Percentiles rank a stretch among this genome's conserved stretches.
phyloP scores from a whole-genome alignment of 2,113 vertebrate genomes.

The Chamaea fasciata region DNA sequence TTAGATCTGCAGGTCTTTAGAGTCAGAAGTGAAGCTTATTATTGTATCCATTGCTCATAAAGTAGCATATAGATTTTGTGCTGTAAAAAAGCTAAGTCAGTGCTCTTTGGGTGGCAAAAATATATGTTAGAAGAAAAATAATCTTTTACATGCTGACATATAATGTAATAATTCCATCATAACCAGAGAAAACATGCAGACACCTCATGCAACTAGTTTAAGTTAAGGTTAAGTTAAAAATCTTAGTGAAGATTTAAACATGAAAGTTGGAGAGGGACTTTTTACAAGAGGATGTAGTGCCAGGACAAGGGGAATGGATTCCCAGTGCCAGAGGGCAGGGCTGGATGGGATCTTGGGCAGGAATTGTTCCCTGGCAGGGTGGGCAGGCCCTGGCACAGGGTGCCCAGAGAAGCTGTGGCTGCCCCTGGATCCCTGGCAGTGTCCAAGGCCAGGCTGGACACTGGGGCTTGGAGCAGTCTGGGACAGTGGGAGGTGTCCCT shows the following conservation, averaged over 20 bases:
- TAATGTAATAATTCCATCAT: conserved; percentile 27
- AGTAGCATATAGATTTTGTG: conserved; percentile 54
- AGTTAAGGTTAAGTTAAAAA: not conserved
- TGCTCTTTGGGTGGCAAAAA: conserved; percentile 16
- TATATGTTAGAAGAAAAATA: conserved; percentile 8
- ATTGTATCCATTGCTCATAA: conserved; percentile 54
- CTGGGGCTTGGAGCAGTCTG: not conserved
- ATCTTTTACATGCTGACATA: not conserved
- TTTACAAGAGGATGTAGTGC: not conserved
- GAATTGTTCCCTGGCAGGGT: not conserved
- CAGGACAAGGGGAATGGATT: no score
- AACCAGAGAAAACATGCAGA: conserved; percentile 21
- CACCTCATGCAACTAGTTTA: not conserved
- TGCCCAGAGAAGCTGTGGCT: not conserved
- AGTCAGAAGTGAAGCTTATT: conserved; percentile 39
- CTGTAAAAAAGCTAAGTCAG: conserved; percentile 44
- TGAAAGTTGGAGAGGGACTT: not conserved
- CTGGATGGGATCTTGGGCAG: fast-evolving
- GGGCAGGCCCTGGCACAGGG: not conserved
- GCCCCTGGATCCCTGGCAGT: not conserved
- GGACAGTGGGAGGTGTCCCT: not conserved
- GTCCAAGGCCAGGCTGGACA: not conserved
- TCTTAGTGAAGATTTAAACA: not conserved
- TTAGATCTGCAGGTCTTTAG: conserved; percentile 26
- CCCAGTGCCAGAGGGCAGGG: not conserved